Evolutionary conservation across 2,113 vertebrate species (phyloP).

Genomic region (Phyllopteryx taeniolatus): DNA sequence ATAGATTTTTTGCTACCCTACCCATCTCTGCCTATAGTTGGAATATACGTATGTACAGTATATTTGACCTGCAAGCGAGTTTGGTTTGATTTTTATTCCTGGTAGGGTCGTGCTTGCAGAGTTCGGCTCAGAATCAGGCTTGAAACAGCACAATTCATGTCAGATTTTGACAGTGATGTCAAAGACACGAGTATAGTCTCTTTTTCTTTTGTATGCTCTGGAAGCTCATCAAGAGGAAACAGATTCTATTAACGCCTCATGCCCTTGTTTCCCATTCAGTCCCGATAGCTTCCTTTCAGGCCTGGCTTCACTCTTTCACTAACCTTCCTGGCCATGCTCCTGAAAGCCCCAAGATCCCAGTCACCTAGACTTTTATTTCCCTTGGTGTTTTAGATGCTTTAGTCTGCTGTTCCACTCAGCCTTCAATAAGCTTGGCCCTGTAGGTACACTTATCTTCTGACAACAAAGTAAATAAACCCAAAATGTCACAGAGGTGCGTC

Average conservation of each 20-base stretch:
- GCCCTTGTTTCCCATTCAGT: constrained; percentile 25
- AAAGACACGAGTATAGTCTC: constrained; percentile 31
- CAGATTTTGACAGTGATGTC: constrained; percentile 29
- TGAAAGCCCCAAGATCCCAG: constrained; percentile 34
- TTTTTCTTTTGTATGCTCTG: constrained; percentile 41
- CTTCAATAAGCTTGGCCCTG: constrained; percentile 47
- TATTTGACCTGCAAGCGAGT: no score
- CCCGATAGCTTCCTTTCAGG: constrained; percentile 13
- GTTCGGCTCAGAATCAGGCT: neutral
- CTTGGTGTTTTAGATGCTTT: constrained; percentile 44
- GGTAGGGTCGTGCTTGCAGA: no score
- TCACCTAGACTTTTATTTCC: constrained; percentile 52
- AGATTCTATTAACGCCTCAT: constrained; percentile 57
- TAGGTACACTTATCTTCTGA: constrained; percentile 15
- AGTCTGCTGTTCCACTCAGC: constrained; percentile 36
- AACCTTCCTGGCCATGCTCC: constrained; percentile 51
- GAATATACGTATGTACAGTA: no score
- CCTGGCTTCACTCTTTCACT: constrained; percentile 35
- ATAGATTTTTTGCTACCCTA: no score
- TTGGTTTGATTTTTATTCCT: no score
- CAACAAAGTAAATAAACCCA: constrained; percentile 35
- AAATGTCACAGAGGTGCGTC: constrained; percentile 20
- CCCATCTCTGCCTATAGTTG: no score
- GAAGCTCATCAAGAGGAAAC: constrained; percentile 51
- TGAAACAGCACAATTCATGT: constrained; percentile 9